Percentiles rank a stretch among this genome's conserved stretches.
Conservation (phyloP, 2,113 vertebrate genomes). For the Pica pica region DNA sequence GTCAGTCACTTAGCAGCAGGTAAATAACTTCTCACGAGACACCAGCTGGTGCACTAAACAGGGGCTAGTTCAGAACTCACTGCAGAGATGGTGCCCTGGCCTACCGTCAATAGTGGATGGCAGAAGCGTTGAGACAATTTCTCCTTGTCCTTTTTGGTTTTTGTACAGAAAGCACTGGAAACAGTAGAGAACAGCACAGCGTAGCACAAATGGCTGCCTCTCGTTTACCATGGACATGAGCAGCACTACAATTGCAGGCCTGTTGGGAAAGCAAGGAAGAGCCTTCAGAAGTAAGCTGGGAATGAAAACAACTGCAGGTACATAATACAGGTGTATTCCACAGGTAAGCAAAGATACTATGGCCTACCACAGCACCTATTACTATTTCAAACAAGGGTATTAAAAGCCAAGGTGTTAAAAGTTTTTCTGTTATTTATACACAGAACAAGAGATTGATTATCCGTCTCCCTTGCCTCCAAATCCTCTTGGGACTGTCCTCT, state of each 20-base stretch:
- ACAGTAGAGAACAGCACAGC: slow-evolving; percentile 96
- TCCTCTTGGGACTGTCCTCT: too few relatives aligned
- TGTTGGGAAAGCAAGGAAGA: slow-evolving; percentile 30
- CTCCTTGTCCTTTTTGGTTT: slow-evolving; percentile 94
- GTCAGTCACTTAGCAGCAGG: not conserved
- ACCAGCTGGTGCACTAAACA: not conserved
- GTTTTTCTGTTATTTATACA: not conserved
- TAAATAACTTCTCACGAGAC: accelerated
- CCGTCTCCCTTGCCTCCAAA: not conserved
- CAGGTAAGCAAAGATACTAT: too few relatives aligned
- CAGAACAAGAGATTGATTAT: not conserved
- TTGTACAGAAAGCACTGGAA: slow-evolving; percentile 98
- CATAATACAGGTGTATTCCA: accelerated
- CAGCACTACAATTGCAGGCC: slow-evolving; percentile 94
- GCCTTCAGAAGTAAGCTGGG: not conserved
- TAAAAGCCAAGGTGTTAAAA: not conserved
- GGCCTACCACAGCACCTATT: not conserved
- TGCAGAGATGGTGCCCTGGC: not conserved
- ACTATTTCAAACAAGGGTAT: not conserved
- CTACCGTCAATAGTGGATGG: slow-evolving; percentile 97
- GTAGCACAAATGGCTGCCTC: slow-evolving; percentile 92
- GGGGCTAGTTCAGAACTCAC: not conserved
- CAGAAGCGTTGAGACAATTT: slow-evolving; percentile 93
- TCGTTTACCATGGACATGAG: slow-evolving; percentile 99
- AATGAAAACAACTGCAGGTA: not conserved